phyloP scores from a whole-genome alignment of 2,888 invertebrate species.

The Sphaerophoria taeniata region DNA sequence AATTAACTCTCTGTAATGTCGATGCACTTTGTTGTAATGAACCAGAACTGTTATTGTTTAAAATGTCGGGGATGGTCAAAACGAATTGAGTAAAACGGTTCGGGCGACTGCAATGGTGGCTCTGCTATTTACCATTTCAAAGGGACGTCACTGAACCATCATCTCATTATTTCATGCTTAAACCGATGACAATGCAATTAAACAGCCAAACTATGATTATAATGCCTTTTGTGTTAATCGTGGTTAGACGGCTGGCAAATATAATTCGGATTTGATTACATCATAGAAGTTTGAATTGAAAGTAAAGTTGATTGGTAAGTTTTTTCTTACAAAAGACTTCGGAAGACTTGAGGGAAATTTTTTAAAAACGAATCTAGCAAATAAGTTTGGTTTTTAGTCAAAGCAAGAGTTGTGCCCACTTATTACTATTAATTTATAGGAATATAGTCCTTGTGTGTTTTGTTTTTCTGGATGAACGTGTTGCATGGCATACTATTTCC shows the following conservation, averaged over 20 bases:
- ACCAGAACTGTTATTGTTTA: background rate
- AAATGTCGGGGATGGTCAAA: background rate
- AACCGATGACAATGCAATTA: slow-evolving; percentile 37
- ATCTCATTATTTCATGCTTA: slow-evolving; percentile 19
- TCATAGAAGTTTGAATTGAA: background rate
- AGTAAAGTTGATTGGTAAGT: background rate
- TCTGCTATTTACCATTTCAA: background rate
- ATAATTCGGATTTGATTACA: slow-evolving; percentile 18
- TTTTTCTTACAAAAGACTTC: too few species aligned
- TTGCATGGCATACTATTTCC: too few species aligned
- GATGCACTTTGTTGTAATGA: slow-evolving; percentile 43
- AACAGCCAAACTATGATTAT: slow-evolving; percentile 22
- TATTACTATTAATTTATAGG: too few species aligned
- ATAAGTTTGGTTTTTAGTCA: too few species aligned
- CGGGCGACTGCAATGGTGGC: too few species aligned
- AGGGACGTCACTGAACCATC: background rate
- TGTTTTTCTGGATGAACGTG: too few species aligned
- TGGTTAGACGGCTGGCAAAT: slow-evolving; percentile 10
- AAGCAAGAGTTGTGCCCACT: too few species aligned
- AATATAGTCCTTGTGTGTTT: too few species aligned
- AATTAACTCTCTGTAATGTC: slow-evolving; percentile 32
- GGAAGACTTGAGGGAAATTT: too few species aligned
- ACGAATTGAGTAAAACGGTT: too few species aligned
- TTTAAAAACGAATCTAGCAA: too few species aligned
- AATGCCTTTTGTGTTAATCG: slow-evolving; percentile 26